Base-by-base conservation (phyloP, 64 coral and sea anemone genomes). In the Montipora capricornis region DNA sequence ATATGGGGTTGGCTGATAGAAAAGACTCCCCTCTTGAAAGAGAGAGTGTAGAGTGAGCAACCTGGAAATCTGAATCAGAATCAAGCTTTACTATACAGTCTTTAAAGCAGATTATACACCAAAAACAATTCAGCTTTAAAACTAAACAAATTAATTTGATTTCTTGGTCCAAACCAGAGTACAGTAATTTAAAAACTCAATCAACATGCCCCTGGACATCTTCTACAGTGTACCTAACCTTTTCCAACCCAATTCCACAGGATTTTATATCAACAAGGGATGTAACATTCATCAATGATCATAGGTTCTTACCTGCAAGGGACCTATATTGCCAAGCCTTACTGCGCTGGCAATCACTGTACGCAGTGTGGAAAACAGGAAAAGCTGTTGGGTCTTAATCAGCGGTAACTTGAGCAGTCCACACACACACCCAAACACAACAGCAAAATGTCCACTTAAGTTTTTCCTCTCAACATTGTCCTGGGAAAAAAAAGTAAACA, bases 311-410 rank as follows among this genome's bases (percentile, higher is more conserved):
- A 95, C 93, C 93, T 90, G 87, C 8, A 95, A 83, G 48, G 93
- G 88, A 19, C 93, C 93, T 78, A 95, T 78, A 47, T 79, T 95
- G 11, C 93, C 93, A 88, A 95, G 62, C 26, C 88, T 95, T 16
- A 95, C 93, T 70, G 88, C 93, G 57, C 93, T 95, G 14, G 93
- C 93, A 74, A 95, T 78, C 10, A 95, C 80, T 45, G 93, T 90
- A 5, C 93, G 93, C 1, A 95, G 93, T 58, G 89, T 89, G 17
- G 87, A 95, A 47, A 95, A 95, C 46, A 95, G 88, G 53, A 95
- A 95, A 50, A 95, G 71, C 76, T 90, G 93, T 47, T 90, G 93
- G 1, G 93, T 90, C 24, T 95, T 88, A 70, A 95, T 79, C 51
- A 95, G 80, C 12, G 93, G 17, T 71, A 95, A 80, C 57, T 85